A percentile compares a stretch with the other conserved stretches of the same genome.
These are phyloP conservation scores for Urocolius indicus DNA, from an alignment of 2,113 vertebrate genomes.

Conservation along the genomic window DNA sequence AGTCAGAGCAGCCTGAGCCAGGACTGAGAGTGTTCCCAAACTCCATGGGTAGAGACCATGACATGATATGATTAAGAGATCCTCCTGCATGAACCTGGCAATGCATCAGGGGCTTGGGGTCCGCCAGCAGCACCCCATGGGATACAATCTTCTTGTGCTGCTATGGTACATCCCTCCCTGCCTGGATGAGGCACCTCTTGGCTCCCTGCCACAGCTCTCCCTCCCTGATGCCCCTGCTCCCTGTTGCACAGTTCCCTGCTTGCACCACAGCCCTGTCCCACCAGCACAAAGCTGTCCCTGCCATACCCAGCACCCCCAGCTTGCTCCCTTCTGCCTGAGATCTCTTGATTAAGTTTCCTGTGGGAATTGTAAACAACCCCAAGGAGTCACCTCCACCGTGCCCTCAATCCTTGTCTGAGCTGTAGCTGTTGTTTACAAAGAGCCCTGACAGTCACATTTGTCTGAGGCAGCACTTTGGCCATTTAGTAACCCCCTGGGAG, in stretches of 20 bases:
- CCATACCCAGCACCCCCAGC: not conserved
- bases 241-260: not conserved
- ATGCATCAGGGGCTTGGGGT: not conserved
- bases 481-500: not conserved
- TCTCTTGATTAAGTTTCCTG: not conserved
- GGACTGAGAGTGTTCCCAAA: fast-evolving
- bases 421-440: not conserved
- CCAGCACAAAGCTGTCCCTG: not conserved
- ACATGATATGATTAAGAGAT: fast-evolving
- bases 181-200: not conserved
- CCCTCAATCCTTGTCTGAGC: not conserved
- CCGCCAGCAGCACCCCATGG: not conserved
- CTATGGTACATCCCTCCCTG: not conserved
- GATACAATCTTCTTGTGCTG: not conserved
- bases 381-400: not conserved
- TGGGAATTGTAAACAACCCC: not conserved
- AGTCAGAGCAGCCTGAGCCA: not conserved
- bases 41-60: not conserved
- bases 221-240: too few species aligned
- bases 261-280: not conserved
- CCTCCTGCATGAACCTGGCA: not conserved
- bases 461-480: not conserved
- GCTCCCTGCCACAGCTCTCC: not conserved
- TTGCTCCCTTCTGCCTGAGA: not conserved
- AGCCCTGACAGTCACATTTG: not conserved